Evolutionary conservation across 2,797 vertebrate genomes (phyloP).

Genomic region (Melanotaenia pygmaea): DNA sequence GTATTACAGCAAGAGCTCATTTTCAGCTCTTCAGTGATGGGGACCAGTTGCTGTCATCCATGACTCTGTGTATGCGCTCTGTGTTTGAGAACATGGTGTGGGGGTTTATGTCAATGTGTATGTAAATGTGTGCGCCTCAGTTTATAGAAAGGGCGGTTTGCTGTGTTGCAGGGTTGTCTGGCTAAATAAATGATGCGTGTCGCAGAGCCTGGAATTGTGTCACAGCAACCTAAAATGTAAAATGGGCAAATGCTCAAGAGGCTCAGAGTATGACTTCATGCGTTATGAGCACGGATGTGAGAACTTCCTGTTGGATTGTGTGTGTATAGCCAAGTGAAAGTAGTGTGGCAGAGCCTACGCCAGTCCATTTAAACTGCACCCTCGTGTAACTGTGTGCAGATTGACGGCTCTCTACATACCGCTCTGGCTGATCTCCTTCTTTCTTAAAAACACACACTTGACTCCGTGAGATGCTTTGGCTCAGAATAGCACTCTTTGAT

Average conservation of each 20-base stretch:
- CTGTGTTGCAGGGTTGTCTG: constrained; percentile 34
- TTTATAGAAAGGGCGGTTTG: constrained; percentile 30
- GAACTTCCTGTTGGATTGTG: constrained; percentile 55
- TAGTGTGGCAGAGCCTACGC: constrained; percentile 52
- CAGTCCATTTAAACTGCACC: constrained; percentile 69
- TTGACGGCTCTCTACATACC: constrained; percentile 48
- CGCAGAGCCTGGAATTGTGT: constrained; percentile 36
- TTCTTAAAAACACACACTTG: constrained; percentile 41
- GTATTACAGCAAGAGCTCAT: constrained; percentile 69
- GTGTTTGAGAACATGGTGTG: constrained; percentile 38
- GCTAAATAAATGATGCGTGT: constrained; percentile 44
- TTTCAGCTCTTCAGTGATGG: constrained; percentile 62
- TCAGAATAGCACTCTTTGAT: constrained; percentile 56
- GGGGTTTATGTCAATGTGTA: constrained; percentile 18
- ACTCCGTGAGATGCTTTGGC: constrained; percentile 44
- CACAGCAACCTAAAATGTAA: constrained; percentile 46
- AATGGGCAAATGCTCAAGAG: constrained; percentile 41
- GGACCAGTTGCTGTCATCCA: constrained; percentile 66
- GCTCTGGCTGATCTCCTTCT: constrained; percentile 27
- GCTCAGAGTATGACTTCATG: constrained; percentile 46
- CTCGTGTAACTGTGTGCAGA: constrained; percentile 64
- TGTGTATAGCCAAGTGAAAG: constrained; percentile 46
- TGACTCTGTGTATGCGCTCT: constrained; percentile 60
- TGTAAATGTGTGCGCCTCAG: constrained; percentile 19
- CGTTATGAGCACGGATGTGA: constrained; percentile 44